These are phyloP conservation scores for Balaenoptera acutorostrata DNA, from an alignment of 2,113 vertebrate genomes.

Conservation along the genomic window DNA sequence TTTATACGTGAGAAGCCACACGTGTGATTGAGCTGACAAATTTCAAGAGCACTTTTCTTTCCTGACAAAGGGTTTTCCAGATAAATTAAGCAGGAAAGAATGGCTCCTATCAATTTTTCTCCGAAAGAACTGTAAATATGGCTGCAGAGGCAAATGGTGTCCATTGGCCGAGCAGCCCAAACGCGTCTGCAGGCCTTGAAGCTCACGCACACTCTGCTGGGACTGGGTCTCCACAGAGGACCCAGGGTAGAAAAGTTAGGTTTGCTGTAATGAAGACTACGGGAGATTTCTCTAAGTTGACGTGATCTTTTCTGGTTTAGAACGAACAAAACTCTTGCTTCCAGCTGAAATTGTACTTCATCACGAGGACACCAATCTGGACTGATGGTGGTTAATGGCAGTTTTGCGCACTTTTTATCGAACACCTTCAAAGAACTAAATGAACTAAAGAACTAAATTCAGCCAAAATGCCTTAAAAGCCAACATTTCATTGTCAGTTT, in stretches of 20 bases:
- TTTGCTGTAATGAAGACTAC: background rate
- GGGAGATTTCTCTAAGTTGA: background rate
- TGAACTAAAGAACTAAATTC: background rate
- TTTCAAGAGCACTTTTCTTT: background rate
- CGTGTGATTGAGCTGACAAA: background rate
- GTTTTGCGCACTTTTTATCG: background rate
- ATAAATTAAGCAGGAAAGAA: background rate
- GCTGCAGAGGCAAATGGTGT: background rate
- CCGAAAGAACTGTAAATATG: background rate
- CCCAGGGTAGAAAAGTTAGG: background rate
- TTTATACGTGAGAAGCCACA: background rate
- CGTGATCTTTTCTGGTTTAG: background rate
- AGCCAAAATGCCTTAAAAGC: background rate
- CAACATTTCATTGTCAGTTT: background rate
- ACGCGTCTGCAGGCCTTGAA: accelerated
- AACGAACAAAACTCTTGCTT: background rate
- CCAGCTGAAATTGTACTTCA: background rate
- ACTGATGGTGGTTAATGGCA: background rate
- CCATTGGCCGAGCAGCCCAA: background rate
- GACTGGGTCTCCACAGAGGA: background rate
- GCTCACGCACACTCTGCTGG: background rate
- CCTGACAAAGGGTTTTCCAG: background rate
- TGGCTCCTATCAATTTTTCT: background rate
- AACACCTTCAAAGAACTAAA: background rate
- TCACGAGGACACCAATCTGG: background rate